These are phyloP conservation scores for Chromobotia macracanthus DNA, from an alignment of 2,797 vertebrate genomes.

Conservation along the genomic window DNA sequence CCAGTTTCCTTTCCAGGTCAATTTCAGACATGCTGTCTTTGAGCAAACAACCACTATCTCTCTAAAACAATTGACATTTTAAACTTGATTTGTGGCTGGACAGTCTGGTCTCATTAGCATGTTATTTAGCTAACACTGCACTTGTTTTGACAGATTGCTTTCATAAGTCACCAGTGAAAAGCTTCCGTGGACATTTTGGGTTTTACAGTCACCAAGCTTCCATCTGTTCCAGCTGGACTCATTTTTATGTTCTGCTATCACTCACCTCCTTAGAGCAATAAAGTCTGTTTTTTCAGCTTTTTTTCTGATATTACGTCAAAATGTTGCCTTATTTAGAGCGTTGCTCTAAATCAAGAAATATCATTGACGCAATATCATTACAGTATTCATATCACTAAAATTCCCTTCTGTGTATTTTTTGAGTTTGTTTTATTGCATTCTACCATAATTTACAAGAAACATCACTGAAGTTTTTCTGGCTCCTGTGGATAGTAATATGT, in stretches of 20 bases:
- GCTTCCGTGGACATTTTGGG: conserved; percentile 78
- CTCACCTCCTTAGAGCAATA: conserved; percentile 82
- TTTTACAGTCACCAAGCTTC: conserved; percentile 83
- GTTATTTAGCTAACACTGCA: conserved; percentile 75
- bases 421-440: background rate
- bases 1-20: conserved; percentile 7
- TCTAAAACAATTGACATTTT: conserved; percentile 73
- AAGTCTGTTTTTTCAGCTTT: conserved; percentile 63
- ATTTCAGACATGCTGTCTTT: conserved; percentile 36
- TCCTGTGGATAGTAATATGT: conserved; percentile 2
- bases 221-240: conserved; percentile 79
- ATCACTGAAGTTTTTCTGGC: background rate
- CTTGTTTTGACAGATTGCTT: conserved; percentile 84
- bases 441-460: background rate
- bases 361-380: background rate
- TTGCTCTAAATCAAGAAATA: conserved; percentile 1
- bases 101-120: conserved; percentile 77
- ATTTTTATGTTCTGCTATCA: conserved; percentile 79
- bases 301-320: conserved; percentile 8
- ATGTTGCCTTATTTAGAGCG: background rate
- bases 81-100: conserved; percentile 73
- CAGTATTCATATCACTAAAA: background rate
- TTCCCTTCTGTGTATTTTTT: background rate
- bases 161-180: conserved; percentile 83
- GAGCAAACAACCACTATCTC: conserved; percentile 23